Percentiles rank a stretch among this genome's conserved stretches.
phyloP scores from a whole-genome alignment of 1,140 invertebrate species.

The Drosophila miranda region DNA sequence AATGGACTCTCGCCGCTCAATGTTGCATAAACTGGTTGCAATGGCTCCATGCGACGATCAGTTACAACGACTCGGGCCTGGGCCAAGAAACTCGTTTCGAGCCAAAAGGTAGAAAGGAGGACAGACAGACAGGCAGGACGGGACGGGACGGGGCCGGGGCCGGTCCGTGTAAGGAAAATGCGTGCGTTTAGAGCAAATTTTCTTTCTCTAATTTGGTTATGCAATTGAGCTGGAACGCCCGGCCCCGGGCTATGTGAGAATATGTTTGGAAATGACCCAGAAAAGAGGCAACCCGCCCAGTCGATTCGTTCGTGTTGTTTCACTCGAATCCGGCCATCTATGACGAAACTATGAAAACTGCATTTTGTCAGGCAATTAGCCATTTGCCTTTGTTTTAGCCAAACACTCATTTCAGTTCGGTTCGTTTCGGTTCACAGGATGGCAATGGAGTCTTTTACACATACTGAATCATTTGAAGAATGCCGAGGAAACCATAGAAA shows the following conservation, averaged over 20 bases:
- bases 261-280: slow-evolving; percentile 62
- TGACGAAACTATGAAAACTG: slow-evolving; percentile 51
- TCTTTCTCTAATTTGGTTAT: slow-evolving; percentile 52
- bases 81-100: slow-evolving; percentile 35
- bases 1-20: slow-evolving; percentile 55
- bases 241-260: slow-evolving; percentile 50
- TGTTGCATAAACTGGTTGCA: slow-evolving; percentile 70
- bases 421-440: slow-evolving; percentile 15
- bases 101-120: not conserved
- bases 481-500: no score
- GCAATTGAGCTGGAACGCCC: slow-evolving; percentile 40
- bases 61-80: slow-evolving; percentile 50
- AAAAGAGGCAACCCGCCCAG: slow-evolving; percentile 22
- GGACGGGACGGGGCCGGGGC: not conserved
- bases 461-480: no score
- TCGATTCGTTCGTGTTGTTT: slow-evolving; percentile 60
- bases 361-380: slow-evolving; percentile 68
- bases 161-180: slow-evolving; percentile 14
- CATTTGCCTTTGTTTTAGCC: slow-evolving; percentile 50
- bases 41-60: slow-evolving; percentile 21
- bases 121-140: slow-evolving; percentile 3
- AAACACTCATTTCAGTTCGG: slow-evolving; percentile 19
- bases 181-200: slow-evolving; percentile 18
- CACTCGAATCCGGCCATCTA: slow-evolving; percentile 47
- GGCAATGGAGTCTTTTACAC: not conserved